Evolutionary conservation across 2,797 vertebrate genomes (phyloP).

Genomic region (Sparus aurata): DNA sequence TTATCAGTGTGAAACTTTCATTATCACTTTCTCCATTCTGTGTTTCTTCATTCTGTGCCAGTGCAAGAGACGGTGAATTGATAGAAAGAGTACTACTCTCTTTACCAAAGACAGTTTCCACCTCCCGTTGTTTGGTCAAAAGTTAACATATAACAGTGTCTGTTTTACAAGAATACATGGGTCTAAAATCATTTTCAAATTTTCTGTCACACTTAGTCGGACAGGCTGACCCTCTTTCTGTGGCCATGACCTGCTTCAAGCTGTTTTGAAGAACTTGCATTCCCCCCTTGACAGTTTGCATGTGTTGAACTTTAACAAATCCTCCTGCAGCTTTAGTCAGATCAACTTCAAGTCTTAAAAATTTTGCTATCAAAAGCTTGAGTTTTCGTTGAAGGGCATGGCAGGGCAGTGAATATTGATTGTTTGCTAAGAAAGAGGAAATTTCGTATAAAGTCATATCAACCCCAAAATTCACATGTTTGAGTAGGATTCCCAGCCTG

Average conservation of each 20-base stretch:
- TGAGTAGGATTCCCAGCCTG: too few species aligned
- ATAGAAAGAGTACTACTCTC: not conserved
- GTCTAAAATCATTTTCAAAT: not conserved
- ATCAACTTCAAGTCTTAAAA: too few species aligned
- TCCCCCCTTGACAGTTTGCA: not conserved
- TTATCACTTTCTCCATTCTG: slow-evolving; percentile 19
- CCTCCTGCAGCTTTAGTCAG: too few species aligned
- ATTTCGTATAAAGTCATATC: too few species aligned
- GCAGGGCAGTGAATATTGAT: too few species aligned
- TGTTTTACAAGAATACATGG: too few species aligned
- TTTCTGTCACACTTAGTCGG: not conserved
- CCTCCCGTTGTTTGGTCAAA: not conserved
- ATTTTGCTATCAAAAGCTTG: too few species aligned
- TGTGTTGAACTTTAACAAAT: too few species aligned
- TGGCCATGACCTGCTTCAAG: slow-evolving; percentile 12
- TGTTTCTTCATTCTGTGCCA: not conserved
- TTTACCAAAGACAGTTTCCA: not conserved
- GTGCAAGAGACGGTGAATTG: not conserved
- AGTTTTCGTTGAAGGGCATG: too few species aligned
- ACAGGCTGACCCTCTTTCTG: slow-evolving; percentile 32
- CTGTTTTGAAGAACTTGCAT: not conserved
- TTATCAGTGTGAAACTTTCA: not conserved
- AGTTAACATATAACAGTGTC: not conserved
- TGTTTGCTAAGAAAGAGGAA: too few species aligned
- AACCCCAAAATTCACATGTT: too few species aligned